Base-by-base conservation (phyloP, 2,888 invertebrate genomes). In the Punctoribates punctum region DNA sequence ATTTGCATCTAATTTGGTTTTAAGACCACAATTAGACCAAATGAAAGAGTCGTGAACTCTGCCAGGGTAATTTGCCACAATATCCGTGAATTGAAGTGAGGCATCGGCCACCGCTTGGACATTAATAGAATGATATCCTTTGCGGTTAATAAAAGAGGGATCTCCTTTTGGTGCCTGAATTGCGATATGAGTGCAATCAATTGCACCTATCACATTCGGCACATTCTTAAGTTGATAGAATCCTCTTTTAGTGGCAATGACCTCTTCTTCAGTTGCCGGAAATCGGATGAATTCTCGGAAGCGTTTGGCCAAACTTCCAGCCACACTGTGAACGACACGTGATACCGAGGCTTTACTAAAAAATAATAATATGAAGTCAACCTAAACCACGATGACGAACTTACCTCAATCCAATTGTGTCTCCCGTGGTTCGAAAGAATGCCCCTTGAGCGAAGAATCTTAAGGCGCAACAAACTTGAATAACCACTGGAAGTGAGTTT, bases 1-100 rank as follows among this genome's bases (percentile, higher is more conserved):
- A 1, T 29, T 8, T 11, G 3, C 8, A 11, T 29, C 5, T n/a
- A 62, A 17, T 15, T 29, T 8, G 2, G 5, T 5, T n/a, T 15
- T 25, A 17, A 62, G 27, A 4, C 17, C 62, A 62, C 27, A 9
- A 25, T 62, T 62, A 13, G 3, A 1, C 27, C 62, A 62, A 23
- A 62, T 62, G 29, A 62, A 60, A 1, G 62, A 25, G 77, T 83
- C 83, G 75, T 82, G 81, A 8, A 77, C 76, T 6, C 80, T 80
- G 9, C 82, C 82, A 34, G 81, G 81, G 81, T 81, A 82, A 34
- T 81, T 46, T 2, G 76, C 77, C n/a, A 79, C 77, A 17, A 80
- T 38, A 75, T 79, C 70, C 20, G 73, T 75, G 38, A 80, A 75
- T 25, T 77, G 60, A 46, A 79, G 82, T 82, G 38, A 79, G 81